Evolutionary conservation across 53 echinoderm and acorn worm species (phyloP).

Genomic region (Echinarachnius parma): DNA sequence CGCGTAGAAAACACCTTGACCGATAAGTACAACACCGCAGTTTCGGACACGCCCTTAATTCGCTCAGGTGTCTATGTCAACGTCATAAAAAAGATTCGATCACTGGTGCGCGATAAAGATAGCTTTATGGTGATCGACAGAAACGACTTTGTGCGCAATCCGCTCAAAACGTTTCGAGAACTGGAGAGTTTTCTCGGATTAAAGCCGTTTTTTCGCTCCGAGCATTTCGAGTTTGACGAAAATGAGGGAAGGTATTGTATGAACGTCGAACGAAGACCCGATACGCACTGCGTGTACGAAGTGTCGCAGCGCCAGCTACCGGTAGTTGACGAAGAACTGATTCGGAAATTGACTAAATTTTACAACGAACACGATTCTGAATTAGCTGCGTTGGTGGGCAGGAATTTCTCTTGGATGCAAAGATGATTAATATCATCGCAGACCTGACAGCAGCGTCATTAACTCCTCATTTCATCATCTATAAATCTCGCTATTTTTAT

Average conservation of each 20-base stretch:
- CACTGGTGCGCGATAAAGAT: not conserved
- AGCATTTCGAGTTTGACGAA: conserved; percentile 38
- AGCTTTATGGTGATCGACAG: conserved; percentile 22
- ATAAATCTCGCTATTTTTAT: too few relatives aligned
- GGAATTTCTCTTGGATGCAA: conserved; percentile 49
- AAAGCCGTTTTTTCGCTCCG: conserved; percentile 20
- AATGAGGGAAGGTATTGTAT: conserved; percentile 27
- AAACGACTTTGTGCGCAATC: conserved; percentile 14
- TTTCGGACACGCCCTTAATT: conserved; percentile 20
- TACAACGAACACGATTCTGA: conserved; percentile 14
- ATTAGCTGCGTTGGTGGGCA: conserved; percentile 3
- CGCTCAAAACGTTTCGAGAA: conserved; percentile 7
- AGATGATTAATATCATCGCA: too few relatives aligned
- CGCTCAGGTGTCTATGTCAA: conserved; percentile 21
- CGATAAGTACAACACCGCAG: conserved; percentile 20
- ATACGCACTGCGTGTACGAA: conserved; percentile 38
- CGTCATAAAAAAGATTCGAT: conserved; percentile 10
- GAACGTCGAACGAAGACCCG: conserved; percentile 39
- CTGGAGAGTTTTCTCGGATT: conserved; percentile 30
- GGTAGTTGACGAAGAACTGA: conserved; percentile 20
- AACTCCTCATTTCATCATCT: too few relatives aligned
- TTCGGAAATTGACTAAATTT: conserved; percentile 19
- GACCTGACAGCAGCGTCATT: too few relatives aligned
- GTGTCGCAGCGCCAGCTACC: conserved; percentile 43
- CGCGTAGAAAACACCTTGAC: conserved; percentile 44